Conservation (phyloP, 2,797 vertebrate genomes). For the Strix occidentalis region DNA sequence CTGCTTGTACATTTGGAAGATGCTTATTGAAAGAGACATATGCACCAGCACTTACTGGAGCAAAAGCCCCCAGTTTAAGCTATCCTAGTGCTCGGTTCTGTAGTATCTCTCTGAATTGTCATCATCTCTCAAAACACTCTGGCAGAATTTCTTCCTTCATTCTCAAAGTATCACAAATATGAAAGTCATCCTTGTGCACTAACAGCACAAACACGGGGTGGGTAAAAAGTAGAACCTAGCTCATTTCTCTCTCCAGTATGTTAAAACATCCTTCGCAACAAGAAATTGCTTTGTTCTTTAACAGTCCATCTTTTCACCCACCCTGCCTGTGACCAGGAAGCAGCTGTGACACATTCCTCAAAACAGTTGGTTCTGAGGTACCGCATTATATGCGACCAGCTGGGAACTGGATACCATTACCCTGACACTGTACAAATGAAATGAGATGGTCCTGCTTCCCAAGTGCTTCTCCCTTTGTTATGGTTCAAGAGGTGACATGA, state of each 20-base stretch:
- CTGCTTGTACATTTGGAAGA: neutral
- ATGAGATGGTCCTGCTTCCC: slow-evolving; percentile 14
- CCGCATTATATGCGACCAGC: neutral
- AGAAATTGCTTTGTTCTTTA: neutral
- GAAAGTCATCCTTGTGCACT: neutral
- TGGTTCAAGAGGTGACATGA: neutral
- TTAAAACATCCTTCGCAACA: neutral
- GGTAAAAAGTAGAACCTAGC: neutral
- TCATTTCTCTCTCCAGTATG: neutral
- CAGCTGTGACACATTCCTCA: neutral
- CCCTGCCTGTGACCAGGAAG: neutral
- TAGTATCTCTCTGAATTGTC: neutral
- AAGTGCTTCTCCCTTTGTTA: slow-evolving; percentile 10
- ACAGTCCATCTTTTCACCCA: neutral
- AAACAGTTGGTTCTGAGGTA: neutral
- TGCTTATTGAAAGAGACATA: neutral
- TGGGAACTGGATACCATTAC: neutral
- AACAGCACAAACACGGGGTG: neutral
- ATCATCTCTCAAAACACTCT: neutral
- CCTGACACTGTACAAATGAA: neutral
- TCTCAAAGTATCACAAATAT: neutral
- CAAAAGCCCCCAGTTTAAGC: neutral
- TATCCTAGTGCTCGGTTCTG: neutral
- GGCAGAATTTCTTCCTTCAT: neutral
- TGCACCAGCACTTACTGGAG: neutral